A percentile compares a stretch with the other conserved stretches of the same genome.
These are phyloP conservation scores for Sisyra terminalis DNA, from an alignment of 2,888 invertebrate genomes.

Conservation along the genomic window DNA sequence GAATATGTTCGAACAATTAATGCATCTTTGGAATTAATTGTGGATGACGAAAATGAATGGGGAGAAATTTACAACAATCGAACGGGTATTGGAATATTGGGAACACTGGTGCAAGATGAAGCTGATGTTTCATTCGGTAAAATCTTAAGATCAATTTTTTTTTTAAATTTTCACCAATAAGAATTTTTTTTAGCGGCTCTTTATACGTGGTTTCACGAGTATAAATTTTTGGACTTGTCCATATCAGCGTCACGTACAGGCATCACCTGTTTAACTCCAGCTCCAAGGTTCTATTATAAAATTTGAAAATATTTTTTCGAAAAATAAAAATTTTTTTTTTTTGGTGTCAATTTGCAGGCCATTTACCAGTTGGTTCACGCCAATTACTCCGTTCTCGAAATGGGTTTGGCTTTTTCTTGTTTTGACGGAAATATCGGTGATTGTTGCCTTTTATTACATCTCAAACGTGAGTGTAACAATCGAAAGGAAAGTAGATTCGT, in stretches of 20 bases:
- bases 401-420: not conserved
- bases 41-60: no score
- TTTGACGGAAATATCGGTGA: not conserved
- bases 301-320: not conserved
- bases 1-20: no score
- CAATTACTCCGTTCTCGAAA: not conserved
- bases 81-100: no score
- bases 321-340: not conserved
- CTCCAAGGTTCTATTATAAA: constrained; percentile 4
- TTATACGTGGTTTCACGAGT: constrained; percentile 5
- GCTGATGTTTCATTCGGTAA: no score
- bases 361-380: not conserved
- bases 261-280: constrained; percentile 4
- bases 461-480: not conserved
- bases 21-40: no score
- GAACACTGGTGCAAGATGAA: no score
- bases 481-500: not conserved
- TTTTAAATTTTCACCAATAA: no score
- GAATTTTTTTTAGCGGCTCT: constrained; percentile 3
- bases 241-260: constrained; percentile 1
- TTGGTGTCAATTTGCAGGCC: not conserved
- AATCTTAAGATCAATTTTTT: no score
- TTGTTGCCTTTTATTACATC: not conserved
- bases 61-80: no score
- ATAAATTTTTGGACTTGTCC: constrained; percentile 4